These are phyloP conservation scores for Andricus grossulariae DNA, from an alignment of 1,140 invertebrate species.

Conservation along the genomic window DNA sequence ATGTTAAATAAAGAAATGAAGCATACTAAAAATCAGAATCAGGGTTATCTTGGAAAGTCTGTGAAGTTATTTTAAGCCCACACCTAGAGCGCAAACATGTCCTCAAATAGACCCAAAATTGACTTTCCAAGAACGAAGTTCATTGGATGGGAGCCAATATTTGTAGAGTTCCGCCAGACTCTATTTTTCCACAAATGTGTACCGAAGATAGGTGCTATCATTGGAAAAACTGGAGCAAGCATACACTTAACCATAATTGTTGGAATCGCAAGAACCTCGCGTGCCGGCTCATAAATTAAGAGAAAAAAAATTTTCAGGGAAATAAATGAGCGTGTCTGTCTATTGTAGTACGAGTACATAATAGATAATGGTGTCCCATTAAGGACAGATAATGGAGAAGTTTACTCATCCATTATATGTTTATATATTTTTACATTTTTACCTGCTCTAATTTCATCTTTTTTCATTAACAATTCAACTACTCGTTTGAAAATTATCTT, in stretches of 20 bases:
- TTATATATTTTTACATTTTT: too few species aligned
- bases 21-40: neutral
- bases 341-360: neutral
- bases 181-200: constrained; percentile 22
- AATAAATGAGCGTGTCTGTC: neutral
- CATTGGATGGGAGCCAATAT: constrained; percentile 9
- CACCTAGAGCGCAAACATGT: neutral
- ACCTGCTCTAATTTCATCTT: too few species aligned
- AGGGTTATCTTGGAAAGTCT: neutral
- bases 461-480: too few species aligned
- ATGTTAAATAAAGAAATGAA: neutral
- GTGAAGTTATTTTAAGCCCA: constrained; percentile 2
- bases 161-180: neutral
- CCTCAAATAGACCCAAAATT: neutral
- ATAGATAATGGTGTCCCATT: neutral
- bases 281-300: neutral
- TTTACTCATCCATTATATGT: too few species aligned
- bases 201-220: constrained; percentile 11
- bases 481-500: too few species aligned
- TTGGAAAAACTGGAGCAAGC: constrained; percentile 10
- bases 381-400: too few species aligned
- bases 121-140: neutral
- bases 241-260: neutral
- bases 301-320: neutral
- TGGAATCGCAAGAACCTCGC: neutral